These are phyloP conservation scores for Allobates femoralis DNA, from an alignment of 2,797 vertebrate species.

Conservation along the genomic window DNA sequence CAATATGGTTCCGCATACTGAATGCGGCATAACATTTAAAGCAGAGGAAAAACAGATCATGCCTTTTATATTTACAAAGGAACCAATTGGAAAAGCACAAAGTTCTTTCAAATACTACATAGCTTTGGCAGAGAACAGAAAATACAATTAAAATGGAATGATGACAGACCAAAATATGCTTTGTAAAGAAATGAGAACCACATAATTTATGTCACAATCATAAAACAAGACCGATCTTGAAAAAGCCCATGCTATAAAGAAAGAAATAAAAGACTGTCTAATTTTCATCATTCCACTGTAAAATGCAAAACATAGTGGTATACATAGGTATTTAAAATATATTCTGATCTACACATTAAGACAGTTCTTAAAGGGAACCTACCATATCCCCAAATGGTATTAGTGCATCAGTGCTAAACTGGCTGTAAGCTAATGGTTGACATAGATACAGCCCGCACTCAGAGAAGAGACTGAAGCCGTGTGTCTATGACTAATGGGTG, in stretches of 20 bases:
- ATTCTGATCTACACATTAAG: too few relatives aligned
- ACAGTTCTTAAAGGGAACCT: too few relatives aligned
- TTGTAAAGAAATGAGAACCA: slow-evolving; percentile 58
- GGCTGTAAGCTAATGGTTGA: too few relatives aligned
- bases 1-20: slow-evolving; percentile 8
- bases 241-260: slow-evolving; percentile 22
- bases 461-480: too few relatives aligned
- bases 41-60: slow-evolving; percentile 42
- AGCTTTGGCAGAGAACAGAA: slow-evolving; percentile 53
- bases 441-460: too few relatives aligned
- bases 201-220: slow-evolving; percentile 45
- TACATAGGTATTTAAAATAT: neutral
- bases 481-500: too few relatives aligned
- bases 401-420: too few relatives aligned
- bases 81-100: slow-evolving; percentile 38
- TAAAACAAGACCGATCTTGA: slow-evolving; percentile 38
- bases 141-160: slow-evolving; percentile 58
- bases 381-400: too few relatives aligned
- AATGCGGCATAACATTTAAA: neutral
- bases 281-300: slow-evolving; percentile 4
- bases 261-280: slow-evolving; percentile 15
- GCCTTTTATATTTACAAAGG: slow-evolving; percentile 43
- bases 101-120: slow-evolving; percentile 42
- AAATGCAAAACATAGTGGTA: neutral
- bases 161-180: slow-evolving; percentile 58